Evolutionary conservation across 2,113 vertebrate species (phyloP), one percentile per base, ranked within the genome.

Genomic region (Cyprinodon tularosa): DNA sequence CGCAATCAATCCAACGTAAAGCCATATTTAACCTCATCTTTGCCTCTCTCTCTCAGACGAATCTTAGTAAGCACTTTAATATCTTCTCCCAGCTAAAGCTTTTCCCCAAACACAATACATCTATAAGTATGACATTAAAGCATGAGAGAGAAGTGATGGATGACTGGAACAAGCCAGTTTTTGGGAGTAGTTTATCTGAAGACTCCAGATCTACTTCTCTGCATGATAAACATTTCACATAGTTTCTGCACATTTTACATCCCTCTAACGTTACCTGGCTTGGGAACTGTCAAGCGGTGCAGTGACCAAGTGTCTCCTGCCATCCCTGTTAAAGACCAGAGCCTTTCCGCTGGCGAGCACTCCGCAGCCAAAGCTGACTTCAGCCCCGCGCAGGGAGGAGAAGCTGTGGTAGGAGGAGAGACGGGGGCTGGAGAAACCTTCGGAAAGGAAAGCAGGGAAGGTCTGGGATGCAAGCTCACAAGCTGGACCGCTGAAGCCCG

Each of bases 341-440:
- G 98, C 96, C 87, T 99, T 99, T 20, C 98, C 97, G 0, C 97
- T 98, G 84, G 98, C 97, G 80, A 99, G 94, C 64, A 99, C 97
- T 0, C 98, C 98, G 0, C 98, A 99, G 62, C 96, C 95, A 0
- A 99, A 99, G 90, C 97, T 98, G 92, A 99, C 96, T 93, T 99
- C 97, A 13, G 97, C 97, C 36, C 98, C 98, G 0, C 97, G 95
- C 77, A 99, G 95, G 42, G 97, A 98, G 81, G 97, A 98, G 88
- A 99, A 99, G 84, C 97, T 99, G 90, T 98, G 97, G 87, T 99
- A 99, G 66, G 97, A 98, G 15, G 98, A 98, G 72, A 99, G 96
- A 42, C 97, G 95, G 4, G 96, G 94, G 85, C 91, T 98, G 82
- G 95, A 89, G 66, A 99, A 99, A 66, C 97, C 96, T 91, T 99